Base-by-base conservation (phyloP, 2,888 invertebrate species). In the Spodoptera exigua region DNA sequence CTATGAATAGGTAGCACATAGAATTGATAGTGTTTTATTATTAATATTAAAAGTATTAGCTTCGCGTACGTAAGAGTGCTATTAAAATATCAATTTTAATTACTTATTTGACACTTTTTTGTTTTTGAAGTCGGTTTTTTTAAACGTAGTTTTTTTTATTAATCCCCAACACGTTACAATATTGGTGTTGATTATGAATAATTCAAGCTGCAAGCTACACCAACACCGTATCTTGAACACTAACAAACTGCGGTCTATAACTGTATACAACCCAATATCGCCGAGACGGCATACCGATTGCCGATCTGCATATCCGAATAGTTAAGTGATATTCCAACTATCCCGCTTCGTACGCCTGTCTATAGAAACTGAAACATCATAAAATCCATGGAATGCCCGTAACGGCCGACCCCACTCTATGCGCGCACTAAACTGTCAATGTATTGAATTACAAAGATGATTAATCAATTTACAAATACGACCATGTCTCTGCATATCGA, bases 381-480 rank as follows among this genome's bases (percentile, higher is more conserved):
- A 89, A 91, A 78, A 78, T 76, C 46, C 57, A 66, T 61, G 73
- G 69, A 70, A 78, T 78, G 66, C 43, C 72, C 65, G 67, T 87
- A 90, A 88, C 82, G 84, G 82, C 78, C 91, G 88, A 81, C 74
- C 79, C 82, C 75, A 67, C 69, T 76, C 70, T 74, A 60, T 68
- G 66, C 75, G 77, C 73, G 68, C 76, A 79, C 79, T 82, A 81
- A 82, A 85, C 88, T 89, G 91, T 91, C 91, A 86, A 90, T 92
- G 92, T 93, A 92, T 93, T 93, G 92, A 92, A 93, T 92, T 90
- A 89, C 91, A 89, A 86, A 87, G 88, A 91, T 93, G 91, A 93
- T 92, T 91, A n/a, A n/a, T n/a, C n/a, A n/a, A n/a, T n/a, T n/a
- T n/a, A n/a, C n/a, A n/a, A n/a, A n/a, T n/a, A n/a, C n/a, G n/a